These are phyloP conservation scores for Chelon auratus DNA, from an alignment of 2,797 vertebrate genomes.

Conservation along the genomic window DNA sequence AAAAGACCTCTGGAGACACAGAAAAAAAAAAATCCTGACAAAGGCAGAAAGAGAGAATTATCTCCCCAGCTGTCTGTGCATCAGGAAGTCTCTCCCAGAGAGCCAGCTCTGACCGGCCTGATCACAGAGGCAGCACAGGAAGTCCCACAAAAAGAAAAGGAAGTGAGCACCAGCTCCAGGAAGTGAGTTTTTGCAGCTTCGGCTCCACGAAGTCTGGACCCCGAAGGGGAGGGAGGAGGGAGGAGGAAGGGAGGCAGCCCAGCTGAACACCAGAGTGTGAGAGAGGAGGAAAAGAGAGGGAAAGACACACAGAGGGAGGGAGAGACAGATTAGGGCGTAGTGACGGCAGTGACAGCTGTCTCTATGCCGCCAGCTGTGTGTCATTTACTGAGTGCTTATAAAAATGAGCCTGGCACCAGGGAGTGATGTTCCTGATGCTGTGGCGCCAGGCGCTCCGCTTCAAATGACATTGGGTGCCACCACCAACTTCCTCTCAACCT, in stretches of 20 bases:
- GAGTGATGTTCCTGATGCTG: conserved; percentile 81
- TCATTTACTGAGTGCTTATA: conserved; percentile 84
- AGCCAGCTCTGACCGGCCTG: conserved; percentile 77
- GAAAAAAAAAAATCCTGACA: conserved; percentile 77
- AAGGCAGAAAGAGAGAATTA: conserved; percentile 83
- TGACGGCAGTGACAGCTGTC: conserved; percentile 84
- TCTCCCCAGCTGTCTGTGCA: conserved; percentile 85
- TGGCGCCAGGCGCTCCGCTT: conserved; percentile 81
- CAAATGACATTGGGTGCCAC: conserved; percentile 83
- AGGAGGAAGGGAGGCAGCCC: conserved; percentile 70
- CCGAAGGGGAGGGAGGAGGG: conserved; percentile 72
- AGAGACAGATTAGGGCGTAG: conserved; percentile 74
- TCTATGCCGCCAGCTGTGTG: conserved; percentile 86
- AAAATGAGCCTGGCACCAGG: conserved; percentile 85
- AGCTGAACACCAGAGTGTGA: conserved; percentile 78
- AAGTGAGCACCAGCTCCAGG: conserved; percentile 85
- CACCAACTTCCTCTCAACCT: conserved; percentile 74
- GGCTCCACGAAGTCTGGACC: conserved; percentile 88
- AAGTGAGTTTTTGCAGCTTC: conserved; percentile 83
- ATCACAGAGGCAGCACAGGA: conserved; percentile 85
- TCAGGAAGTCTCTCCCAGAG: conserved; percentile 85
- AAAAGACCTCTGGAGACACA: conserved; percentile 61
- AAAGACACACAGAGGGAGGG: conserved; percentile 54
- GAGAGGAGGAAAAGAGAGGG: conserved; percentile 74
- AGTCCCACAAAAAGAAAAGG: conserved; percentile 86